phyloP scores from a whole-genome alignment of 1,140 invertebrate genomes.

The Drosophila sproati region DNA sequence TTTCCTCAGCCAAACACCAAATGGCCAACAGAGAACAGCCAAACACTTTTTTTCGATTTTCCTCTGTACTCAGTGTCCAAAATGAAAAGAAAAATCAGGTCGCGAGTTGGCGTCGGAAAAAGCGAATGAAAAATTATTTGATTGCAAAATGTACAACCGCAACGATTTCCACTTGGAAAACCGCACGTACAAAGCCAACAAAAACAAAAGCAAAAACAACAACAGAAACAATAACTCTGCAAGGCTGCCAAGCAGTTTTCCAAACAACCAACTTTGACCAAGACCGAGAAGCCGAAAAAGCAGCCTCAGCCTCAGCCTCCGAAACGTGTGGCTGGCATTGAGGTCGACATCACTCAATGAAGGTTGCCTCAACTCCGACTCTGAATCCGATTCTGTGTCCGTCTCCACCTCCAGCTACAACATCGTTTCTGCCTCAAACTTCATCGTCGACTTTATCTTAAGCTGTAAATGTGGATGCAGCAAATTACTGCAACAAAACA shows the following conservation, averaged over 20 bases:
- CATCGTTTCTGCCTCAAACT: conserved; percentile 13
- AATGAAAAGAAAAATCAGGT: conserved; percentile 81
- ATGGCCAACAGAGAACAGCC: conserved; percentile 30
- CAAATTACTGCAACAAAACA: conserved; percentile 66
- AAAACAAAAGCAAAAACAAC: conserved; percentile 21
- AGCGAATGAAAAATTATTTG: conserved; percentile 80
- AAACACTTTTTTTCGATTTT: conserved; percentile 59
- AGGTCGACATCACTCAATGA: conserved; percentile 78
- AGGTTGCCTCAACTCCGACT: conserved; percentile 55
- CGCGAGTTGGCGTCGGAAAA: conserved; percentile 66
- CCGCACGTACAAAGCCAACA: conserved; percentile 63
- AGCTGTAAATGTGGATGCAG: conserved; percentile 63
- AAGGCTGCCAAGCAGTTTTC: conserved; percentile 50
- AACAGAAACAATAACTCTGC: conserved; percentile 15
- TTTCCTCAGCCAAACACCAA: conserved; percentile 45
- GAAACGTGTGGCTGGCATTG: conserved; percentile 78
- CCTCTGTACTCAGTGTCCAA: conserved; percentile 32
- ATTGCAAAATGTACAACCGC: conserved; percentile 81
- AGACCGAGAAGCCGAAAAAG: conserved; percentile 79
- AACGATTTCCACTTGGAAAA: conserved; percentile 69
- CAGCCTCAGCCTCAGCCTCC: conserved; percentile 44
- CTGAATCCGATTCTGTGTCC: conserved; percentile 12
- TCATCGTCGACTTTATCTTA: conserved; percentile 25
- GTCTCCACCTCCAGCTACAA: background rate
- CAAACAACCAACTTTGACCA: conserved; percentile 70